Evolutionary conservation across 2,113 vertebrate species (phyloP).

Genomic region (Burhinus oedicnemus): DNA sequence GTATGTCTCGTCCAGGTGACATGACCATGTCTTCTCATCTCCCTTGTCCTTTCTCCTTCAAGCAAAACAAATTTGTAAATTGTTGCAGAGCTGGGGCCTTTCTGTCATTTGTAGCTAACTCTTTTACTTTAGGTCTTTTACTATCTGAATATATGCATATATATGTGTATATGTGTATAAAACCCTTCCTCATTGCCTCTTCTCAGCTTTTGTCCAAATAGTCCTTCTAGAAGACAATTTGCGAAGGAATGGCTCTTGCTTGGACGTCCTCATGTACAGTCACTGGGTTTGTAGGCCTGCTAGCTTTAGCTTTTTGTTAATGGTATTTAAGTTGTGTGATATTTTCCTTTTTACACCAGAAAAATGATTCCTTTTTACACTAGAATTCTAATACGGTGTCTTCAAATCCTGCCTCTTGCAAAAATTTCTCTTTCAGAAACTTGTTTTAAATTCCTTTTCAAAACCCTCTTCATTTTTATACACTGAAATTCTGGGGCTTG

Average conservation of each 20-base stretch:
- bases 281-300: no score
- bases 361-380: neutral
- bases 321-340: neutral
- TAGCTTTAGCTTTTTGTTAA: neutral
- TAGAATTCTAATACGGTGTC: neutral
- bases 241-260: neutral
- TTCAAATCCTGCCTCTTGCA: neutral
- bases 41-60: neutral
- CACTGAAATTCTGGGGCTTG: neutral
- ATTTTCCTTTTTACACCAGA: neutral
- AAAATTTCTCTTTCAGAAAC: neutral
- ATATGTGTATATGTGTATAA: neutral
- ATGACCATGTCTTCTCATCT: neutral
- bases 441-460: neutral
- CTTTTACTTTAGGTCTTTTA: neutral
- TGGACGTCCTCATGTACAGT: neutral
- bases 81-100: neutral
- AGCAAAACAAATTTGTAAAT: neutral
- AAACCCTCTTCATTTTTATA: neutral
- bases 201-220: neutral
- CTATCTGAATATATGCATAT: neutral
- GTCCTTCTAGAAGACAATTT: neutral
- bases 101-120: neutral
- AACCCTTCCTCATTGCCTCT: neutral
- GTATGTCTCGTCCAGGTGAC: neutral